Base-by-base conservation (phyloP, 2,888 invertebrate species). In the Agrotis exclamationis region DNA sequence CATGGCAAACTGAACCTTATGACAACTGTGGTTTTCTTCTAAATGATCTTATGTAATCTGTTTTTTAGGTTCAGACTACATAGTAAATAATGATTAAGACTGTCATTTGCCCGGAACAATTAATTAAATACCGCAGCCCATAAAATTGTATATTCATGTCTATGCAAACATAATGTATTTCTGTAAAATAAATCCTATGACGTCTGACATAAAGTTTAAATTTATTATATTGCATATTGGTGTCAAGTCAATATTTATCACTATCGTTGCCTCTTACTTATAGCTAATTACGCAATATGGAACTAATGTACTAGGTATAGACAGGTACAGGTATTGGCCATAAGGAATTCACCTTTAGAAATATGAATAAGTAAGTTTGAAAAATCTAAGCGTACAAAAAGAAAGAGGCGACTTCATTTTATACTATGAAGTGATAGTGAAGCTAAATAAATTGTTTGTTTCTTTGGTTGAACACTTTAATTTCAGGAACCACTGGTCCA, bases 201-300 rank as follows among this genome's bases (percentile, higher is more conserved):
- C 16, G 2, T 24, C 51, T 33, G 24, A 44, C 16, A 56, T 76
- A 66, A 63, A 48, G 60, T 62, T 48, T 33, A 56, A 64, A 67
- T 62, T 39, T 9, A 39, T 11, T 64, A 53, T 13, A 33, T 54
- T 64, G 54, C 33, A 24, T 45, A 57, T 47, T 66, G 33, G 48
- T 70, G 57, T 57, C 63, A 58, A 57, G 22, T 64, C 45, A 65
- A 69, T 51, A 59, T 63, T 68, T 57, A 47, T 48, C 44, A 47
- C 14, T 14, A 20, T n/a, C 18, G 13, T 53, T 80, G n/a, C n/a
- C 53, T 51, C 48, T 60, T 67, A 47, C 24, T 57, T 44, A n/a
- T 54, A 39, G 28, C 56, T 56, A 24, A 59, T 80, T 56, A 56
- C 63, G 33, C 33, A 70, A 76, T 44, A 22, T 45, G 24, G 11